phyloP scores from a whole-genome alignment of 23 tunicate genomes.

The Halocynthia aurantium region DNA sequence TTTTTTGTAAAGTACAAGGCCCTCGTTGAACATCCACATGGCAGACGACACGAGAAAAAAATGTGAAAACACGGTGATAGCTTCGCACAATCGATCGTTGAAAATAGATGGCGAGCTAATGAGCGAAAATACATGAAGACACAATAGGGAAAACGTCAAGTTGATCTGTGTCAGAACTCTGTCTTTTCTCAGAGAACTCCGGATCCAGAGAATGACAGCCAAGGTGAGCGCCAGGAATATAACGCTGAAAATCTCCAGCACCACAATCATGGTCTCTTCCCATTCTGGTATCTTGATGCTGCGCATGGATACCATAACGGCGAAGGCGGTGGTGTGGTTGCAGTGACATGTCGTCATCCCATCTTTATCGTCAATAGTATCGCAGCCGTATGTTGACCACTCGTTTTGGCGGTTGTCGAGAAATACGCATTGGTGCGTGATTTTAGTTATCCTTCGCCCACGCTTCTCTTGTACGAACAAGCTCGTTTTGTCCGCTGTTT shows the following conservation, averaged over 20 bases:
- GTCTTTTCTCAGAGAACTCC: constrained; percentile 40
- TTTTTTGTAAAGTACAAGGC: constrained; percentile 43
- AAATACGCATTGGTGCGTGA: constrained; percentile 12
- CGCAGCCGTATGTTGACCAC: constrained; percentile 49
- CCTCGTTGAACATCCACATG: constrained; percentile 77
- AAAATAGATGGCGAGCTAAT: constrained; percentile 4
- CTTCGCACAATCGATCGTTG: constrained; percentile 24
- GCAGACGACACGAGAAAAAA: constrained; percentile 40
- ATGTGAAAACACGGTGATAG: constrained; percentile 38
- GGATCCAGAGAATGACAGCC: constrained; percentile 31
- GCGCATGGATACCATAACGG: constrained; percentile 45
- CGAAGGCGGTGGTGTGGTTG: constrained; percentile 67
- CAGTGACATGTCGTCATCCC: constrained; percentile 32
- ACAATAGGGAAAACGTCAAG: constrained; percentile 32
- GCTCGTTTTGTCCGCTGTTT: too few species aligned
- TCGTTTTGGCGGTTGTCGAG: not conserved
- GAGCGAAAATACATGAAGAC: constrained; percentile 32
- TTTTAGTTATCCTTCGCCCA: not conserved
- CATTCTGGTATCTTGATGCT: constrained; percentile 27
- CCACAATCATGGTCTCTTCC: constrained; percentile 16
- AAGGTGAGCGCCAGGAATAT: constrained; percentile 28
- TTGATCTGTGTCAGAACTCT: constrained; percentile 47
- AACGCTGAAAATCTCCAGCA: constrained; percentile 34
- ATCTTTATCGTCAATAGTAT: not conserved
- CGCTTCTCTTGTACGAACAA: too few species aligned